Evolutionary conservation across 2,113 vertebrate species (phyloP), one percentile per base, ranked within the genome.

Genomic region (Seriola dumerili): DNA sequence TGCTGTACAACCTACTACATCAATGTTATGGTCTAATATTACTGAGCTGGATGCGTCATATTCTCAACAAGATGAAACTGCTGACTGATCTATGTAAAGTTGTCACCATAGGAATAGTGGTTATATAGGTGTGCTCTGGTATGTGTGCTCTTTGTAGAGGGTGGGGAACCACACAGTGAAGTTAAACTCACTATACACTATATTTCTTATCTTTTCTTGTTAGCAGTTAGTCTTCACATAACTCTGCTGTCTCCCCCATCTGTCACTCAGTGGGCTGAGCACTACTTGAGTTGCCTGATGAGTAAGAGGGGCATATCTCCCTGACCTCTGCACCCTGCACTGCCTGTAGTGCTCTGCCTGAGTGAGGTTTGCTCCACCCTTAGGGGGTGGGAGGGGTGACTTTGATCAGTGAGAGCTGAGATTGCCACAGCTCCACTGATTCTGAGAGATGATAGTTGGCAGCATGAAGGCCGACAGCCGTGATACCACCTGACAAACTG

Each of bases 401-500:
- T 79, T 69, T 67, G 72, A 61, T 85, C 50, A 36, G 54, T 32
- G 34, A 36, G 62, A 50, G 72, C 67, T 16, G 65, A 71, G 64
- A 75, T 52, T 57, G 70, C 54, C 3, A 17, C 25, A 23, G 25
- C n/a, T 65, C 48, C 36, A 52, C 46, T 57, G 65, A 66, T 71
- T 57, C 36, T 19, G 40, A 59, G 44, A 66, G 75, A 74, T 71
- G 34, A 74, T 55, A 21, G 48, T 58, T 29, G 32, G 66, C 61
- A 36, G 65, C 65, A 70, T 75, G 32, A 42, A 29, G 50, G 55
- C 76, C 9, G 57, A 69, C 70, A 69, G 64, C 29, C 42, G 25
- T 75, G 70, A 83, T 55, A 52, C 44, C 85, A 42, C 11, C 76
- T 83, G 80, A 71, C 80, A 79, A 70, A 83, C 52, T 66, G 70